These are phyloP conservation scores for Chamaetylas fuelleborni DNA, from an alignment of 2,113 vertebrate genomes.

Conservation along the genomic window DNA sequence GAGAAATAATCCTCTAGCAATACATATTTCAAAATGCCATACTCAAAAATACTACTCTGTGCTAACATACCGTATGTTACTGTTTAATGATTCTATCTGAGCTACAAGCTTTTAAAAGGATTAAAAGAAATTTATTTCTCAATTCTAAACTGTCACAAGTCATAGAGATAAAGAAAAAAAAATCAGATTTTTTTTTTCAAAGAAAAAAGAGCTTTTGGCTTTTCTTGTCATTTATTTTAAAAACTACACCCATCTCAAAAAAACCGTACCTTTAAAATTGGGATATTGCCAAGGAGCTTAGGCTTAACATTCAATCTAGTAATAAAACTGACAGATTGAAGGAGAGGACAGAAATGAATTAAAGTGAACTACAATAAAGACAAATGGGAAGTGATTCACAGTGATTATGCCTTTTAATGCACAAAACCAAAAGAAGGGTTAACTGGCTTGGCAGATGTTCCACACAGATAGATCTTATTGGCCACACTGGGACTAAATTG, in stretches of 20 bases:
- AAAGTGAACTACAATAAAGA: conserved; percentile 2
- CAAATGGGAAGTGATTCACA: background rate
- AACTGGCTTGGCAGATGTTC: conserved; percentile 22
- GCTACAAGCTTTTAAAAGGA: background rate
- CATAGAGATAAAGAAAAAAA: background rate
- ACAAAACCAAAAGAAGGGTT: background rate
- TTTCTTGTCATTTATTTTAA: background rate
- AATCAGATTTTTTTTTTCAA: background rate
- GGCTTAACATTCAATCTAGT: conserved; percentile 20
- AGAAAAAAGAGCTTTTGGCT: background rate
- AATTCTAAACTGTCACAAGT: background rate
- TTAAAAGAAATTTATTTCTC: background rate
- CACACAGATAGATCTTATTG: background rate
- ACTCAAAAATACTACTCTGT: background rate
- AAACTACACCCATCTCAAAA: background rate
- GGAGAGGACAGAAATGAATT: conserved; percentile 4
- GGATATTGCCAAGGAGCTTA: background rate
- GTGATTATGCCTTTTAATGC: background rate
- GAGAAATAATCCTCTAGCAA: conserved; percentile 9
- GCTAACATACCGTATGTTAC: background rate
- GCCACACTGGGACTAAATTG: background rate
- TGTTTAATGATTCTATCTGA: background rate
- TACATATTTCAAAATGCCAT: background rate
- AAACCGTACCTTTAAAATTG: background rate
- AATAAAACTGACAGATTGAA: conserved; percentile 33